Percentiles rank a stretch among this genome's conserved stretches.
These are phyloP conservation scores for Eupeodes latifasciatus DNA, from an alignment of 2,888 invertebrate genomes.

Conservation along the genomic window DNA sequence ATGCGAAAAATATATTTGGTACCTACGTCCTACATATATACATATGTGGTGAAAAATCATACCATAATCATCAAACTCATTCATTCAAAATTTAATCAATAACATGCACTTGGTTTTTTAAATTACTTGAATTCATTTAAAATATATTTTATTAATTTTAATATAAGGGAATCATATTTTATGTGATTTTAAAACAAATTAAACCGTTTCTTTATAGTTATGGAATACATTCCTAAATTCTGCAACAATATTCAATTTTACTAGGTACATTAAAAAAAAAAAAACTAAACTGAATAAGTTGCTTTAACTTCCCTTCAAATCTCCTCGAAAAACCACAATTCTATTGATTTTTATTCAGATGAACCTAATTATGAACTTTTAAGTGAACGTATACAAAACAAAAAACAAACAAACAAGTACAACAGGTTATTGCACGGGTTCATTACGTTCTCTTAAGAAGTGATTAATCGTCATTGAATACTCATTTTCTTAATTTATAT, in stretches of 20 bases:
- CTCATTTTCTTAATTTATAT: slow-evolving; percentile 7
- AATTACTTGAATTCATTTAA: not conserved
- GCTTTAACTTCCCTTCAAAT: not conserved
- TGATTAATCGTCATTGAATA: slow-evolving; percentile 11
- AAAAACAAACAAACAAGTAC: slow-evolving; percentile 60
- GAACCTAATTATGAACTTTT: slow-evolving; percentile 19
- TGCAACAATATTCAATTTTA: no score
- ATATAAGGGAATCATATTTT: not conserved
- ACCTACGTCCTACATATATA: no score
- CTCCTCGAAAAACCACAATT: not conserved
- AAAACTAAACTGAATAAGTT: no score
- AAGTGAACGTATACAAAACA: not conserved
- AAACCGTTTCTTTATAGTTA: no score
- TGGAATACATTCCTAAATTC: no score
- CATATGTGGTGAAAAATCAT: not conserved
- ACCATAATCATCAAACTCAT: not conserved
- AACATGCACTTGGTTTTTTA: not conserved
- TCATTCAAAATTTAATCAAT: not conserved
- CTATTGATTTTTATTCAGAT: slow-evolving; percentile 28
- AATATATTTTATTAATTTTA: not conserved
- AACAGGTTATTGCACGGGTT: slow-evolving; percentile 67
- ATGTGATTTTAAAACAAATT: no score
- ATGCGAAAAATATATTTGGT: not conserved
- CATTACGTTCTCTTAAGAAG: slow-evolving; percentile 36
- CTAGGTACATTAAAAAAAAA: no score